Evolutionary conservation across 1,140 invertebrate species (phyloP).

Genomic region (Manduca sexta): DNA sequence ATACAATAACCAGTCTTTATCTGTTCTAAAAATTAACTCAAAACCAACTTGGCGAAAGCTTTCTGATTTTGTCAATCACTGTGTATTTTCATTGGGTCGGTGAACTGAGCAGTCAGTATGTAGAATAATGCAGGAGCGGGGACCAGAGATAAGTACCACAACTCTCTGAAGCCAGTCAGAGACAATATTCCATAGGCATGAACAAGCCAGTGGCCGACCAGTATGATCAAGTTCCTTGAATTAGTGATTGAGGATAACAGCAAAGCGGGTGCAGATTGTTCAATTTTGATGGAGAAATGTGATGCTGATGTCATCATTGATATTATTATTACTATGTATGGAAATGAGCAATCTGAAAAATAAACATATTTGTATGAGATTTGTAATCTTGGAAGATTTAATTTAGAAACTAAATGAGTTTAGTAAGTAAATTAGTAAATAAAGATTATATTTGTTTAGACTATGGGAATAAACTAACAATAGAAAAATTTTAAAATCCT

Average conservation of each 20-base stretch:
- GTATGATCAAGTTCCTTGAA: slow-evolving; percentile 87
- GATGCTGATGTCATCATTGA: slow-evolving; percentile 94
- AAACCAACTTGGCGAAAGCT: not conserved
- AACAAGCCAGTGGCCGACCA: slow-evolving; percentile 92
- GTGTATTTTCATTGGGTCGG: slow-evolving; percentile 82
- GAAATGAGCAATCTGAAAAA: slow-evolving; percentile 94
- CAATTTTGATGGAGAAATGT: slow-evolving; percentile 91
- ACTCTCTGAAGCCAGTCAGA: slow-evolving; percentile 80
- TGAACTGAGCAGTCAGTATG: slow-evolving; percentile 93
- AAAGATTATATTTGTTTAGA: no score
- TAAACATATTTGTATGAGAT: slow-evolving; percentile 8
- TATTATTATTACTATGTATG: slow-evolving; percentile 93
- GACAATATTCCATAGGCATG: slow-evolving; percentile 94
- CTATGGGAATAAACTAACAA: no score
- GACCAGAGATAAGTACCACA: slow-evolving; percentile 82
- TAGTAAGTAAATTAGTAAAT: no score
- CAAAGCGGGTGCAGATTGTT: slow-evolving; percentile 87
- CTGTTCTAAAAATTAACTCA: no score
- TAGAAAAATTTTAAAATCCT: no score
- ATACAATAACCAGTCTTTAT: no score
- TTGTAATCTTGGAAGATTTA: no score
- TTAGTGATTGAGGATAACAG: slow-evolving; percentile 86
- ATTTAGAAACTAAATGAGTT: no score
- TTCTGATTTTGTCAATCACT: slow-evolving; percentile 52
- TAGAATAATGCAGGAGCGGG: slow-evolving; percentile 95